phyloP scores from a whole-genome alignment of 2,113 vertebrate species.

The Scophthalmus maximus region DNA sequence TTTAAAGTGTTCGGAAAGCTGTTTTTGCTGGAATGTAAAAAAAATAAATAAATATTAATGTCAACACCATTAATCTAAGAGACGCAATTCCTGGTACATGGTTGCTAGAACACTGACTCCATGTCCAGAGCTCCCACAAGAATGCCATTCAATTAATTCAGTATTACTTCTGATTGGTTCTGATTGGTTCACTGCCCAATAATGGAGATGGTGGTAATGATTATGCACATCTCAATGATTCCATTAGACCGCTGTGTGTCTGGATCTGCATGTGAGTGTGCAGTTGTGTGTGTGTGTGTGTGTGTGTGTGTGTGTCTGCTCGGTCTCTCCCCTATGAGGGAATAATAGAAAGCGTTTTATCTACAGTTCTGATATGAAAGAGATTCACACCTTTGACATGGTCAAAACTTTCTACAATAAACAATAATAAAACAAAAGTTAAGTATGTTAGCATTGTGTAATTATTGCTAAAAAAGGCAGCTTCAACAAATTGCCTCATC shows the following conservation, averaged over 20 bases:
- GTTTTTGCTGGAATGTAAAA: not conserved
- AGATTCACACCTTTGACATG: not conserved
- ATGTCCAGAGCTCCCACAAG: conserved; percentile 41
- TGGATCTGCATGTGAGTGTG: too few relatives aligned
- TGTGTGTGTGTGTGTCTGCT: conserved; percentile 3
- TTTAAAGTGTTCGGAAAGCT: not conserved
- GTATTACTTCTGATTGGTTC: conserved; percentile 49
- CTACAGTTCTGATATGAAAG: not conserved
- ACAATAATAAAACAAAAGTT: not conserved
- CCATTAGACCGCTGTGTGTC: conserved; percentile 54
- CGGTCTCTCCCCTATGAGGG: not conserved
- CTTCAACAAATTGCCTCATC: not conserved
- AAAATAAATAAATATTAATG: not conserved
- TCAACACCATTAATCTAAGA: not conserved
- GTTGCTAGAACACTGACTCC: conserved; percentile 15
- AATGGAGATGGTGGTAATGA: conserved; percentile 61
- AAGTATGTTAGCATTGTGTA: not conserved
- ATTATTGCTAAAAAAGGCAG: too few relatives aligned
- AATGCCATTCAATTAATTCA: conserved; percentile 52
- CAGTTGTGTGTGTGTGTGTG: conserved; percentile 11
- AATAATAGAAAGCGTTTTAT: not conserved
- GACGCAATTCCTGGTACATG: conserved; percentile 2
- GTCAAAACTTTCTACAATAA: not conserved
- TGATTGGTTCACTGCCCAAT: conserved; percentile 72
- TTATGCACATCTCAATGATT: conserved; percentile 74